Conservation (phyloP, 2,113 vertebrate species). For the Panthera tigris region DNA sequence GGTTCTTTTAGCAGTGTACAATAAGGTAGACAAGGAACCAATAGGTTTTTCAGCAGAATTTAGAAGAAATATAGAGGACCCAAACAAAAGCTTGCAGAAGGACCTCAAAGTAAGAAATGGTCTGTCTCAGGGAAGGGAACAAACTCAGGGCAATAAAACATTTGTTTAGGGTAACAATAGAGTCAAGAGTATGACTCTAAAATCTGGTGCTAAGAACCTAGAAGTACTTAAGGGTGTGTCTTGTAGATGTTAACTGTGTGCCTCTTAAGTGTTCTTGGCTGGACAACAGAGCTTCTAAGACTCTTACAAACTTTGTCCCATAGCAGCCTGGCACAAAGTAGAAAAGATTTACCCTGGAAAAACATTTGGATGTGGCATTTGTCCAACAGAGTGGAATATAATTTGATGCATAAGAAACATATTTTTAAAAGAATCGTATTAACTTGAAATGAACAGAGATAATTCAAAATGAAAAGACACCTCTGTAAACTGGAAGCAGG, state of each 20-base stretch:
- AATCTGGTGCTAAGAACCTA: not conserved
- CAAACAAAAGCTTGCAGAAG: not conserved
- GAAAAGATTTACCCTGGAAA: not conserved
- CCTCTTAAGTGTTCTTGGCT: not conserved
- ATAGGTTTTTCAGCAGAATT: not conserved
- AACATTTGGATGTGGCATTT: slow-evolving; percentile 9
- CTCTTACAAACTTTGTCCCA: not conserved
- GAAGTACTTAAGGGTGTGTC: not conserved
- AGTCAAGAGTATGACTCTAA: not conserved
- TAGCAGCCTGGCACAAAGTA: not conserved
- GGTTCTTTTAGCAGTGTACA: not conserved
- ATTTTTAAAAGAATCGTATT: not conserved
- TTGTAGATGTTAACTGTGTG: not conserved
- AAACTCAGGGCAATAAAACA: not conserved
- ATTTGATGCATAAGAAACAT: not conserved
- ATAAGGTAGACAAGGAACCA: not conserved
- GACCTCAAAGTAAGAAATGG: not conserved
- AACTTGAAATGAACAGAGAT: not conserved
- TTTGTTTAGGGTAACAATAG: slow-evolving; percentile 7
- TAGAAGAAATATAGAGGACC: not conserved
- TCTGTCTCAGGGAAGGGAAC: not conserved
- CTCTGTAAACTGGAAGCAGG: not conserved
- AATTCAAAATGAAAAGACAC: slow-evolving; percentile 31
- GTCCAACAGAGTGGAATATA: not conserved
- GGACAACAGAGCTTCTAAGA: not conserved